Percentiles rank a stretch among this genome's conserved stretches.
Conservation (phyloP, 2,797 vertebrate genomes). For the Gallinago stenura region DNA sequence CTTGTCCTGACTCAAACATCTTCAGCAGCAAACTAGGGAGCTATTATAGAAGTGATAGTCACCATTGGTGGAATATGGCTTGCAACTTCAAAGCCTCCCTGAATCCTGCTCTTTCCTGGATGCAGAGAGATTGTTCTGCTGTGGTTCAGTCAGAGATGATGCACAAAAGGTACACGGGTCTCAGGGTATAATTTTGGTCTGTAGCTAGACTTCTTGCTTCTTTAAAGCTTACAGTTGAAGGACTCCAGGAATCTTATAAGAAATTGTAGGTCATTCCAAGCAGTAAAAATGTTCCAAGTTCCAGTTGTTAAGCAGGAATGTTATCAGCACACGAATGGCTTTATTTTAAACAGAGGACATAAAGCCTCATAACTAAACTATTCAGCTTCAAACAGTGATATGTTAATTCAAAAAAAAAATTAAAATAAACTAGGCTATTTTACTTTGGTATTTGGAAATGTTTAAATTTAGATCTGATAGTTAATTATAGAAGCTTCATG, state of each 20-base stretch:
- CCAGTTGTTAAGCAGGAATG: neutral
- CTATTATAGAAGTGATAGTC: neutral
- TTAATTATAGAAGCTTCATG: neutral
- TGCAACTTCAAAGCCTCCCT: neutral
- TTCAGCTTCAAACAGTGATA: neutral
- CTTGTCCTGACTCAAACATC: neutral
- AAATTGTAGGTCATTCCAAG: neutral
- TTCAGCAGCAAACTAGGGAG: neutral
- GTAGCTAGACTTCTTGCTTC: neutral
- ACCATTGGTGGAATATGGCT: neutral
- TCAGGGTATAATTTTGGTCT: neutral
- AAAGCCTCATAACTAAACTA: neutral
- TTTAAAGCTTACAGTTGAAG: neutral
- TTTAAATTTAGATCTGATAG: neutral
- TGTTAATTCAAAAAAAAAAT: neutral
- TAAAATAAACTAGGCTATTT: neutral
- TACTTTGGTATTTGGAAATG: neutral
- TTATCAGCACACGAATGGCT: neutral
- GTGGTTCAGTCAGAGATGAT: neutral
- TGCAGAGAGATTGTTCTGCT: neutral
- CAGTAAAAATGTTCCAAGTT: neutral
- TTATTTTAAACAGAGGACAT: neutral
- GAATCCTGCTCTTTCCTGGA: neutral
- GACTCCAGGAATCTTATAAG: neutral
- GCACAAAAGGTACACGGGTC: neutral